Conservation (phyloP, 2,113 vertebrate genomes). For the Oceanites oceanicus region DNA sequence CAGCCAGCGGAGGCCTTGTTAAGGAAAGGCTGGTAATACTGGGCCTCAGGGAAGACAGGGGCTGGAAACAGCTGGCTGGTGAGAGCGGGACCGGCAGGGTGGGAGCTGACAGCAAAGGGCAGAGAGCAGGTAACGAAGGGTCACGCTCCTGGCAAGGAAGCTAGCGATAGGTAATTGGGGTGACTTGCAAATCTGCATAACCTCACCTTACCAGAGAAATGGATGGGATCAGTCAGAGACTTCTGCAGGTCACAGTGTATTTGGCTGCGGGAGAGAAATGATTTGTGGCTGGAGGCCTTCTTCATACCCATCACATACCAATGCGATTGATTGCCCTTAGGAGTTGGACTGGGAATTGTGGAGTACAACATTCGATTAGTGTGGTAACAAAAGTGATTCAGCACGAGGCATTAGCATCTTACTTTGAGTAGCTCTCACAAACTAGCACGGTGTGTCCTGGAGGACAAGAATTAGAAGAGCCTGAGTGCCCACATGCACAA, state of each 20-base stretch:
- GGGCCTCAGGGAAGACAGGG: background rate
- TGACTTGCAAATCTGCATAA: background rate
- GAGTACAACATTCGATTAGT: background rate
- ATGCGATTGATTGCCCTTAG: background rate
- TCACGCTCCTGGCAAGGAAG: background rate
- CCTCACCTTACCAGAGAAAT: background rate
- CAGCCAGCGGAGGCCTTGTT: background rate
- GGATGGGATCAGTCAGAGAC: background rate
- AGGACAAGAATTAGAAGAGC: background rate
- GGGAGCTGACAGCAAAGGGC: background rate
- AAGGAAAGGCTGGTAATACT: background rate
- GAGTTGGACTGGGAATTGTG: background rate
- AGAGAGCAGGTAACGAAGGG: background rate
- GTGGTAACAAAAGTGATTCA: background rate
- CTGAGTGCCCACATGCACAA: background rate
- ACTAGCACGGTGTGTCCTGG: background rate
- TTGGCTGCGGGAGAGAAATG: background rate
- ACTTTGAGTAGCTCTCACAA: background rate
- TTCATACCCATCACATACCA: background rate
- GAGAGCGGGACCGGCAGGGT: background rate
- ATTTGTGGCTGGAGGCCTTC: background rate
- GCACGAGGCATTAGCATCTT: background rate
- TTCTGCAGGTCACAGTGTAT: background rate
- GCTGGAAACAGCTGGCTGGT: background rate
- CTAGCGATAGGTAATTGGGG: background rate